These are phyloP conservation scores for Morpho achilles DNA, from an alignment of 2,888 invertebrate species.

Conservation along the genomic window DNA sequence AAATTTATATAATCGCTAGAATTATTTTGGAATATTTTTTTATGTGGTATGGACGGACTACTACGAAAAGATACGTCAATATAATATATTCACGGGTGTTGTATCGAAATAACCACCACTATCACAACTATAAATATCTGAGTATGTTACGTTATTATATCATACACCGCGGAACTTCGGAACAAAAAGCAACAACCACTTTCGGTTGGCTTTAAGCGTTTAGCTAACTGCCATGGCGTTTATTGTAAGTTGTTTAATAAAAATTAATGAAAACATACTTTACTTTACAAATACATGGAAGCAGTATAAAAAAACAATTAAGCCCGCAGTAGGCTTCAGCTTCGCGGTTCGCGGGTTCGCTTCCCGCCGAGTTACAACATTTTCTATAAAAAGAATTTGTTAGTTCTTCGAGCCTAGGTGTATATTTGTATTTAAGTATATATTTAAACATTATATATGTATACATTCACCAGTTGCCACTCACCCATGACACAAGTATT, in stretches of 20 bases:
- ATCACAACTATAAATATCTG: slow-evolving; percentile 69
- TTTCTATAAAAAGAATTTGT: too few relatives aligned
- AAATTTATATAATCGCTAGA: too few relatives aligned
- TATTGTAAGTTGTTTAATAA: slow-evolving; percentile 60
- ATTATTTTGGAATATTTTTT: too few relatives aligned
- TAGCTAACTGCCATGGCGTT: slow-evolving; percentile 78
- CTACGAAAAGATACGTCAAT: slow-evolving; percentile 38
- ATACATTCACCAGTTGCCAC: too few relatives aligned
- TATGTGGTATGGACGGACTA: background rate
- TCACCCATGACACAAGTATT: too few relatives aligned
- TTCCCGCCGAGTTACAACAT: too few relatives aligned
- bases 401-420: too few relatives aligned
- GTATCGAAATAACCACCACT: slow-evolving; percentile 50
- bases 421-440: too few relatives aligned
- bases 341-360: too few relatives aligned
- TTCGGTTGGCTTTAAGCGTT: slow-evolving; percentile 68
- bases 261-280: slow-evolving; percentile 2
- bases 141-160: slow-evolving; percentile 48
- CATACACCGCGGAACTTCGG: slow-evolving; percentile 63
- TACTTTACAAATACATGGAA: background rate
- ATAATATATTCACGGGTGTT: slow-evolving; percentile 46
- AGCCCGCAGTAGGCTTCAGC: too few relatives aligned
- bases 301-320: background rate
- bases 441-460: too few relatives aligned
- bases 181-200: slow-evolving; percentile 62